Percentiles rank a stretch among this genome's conserved stretches.
Conservation (phyloP, 2,113 vertebrate species). For the Recurvirostra avosetta region DNA sequence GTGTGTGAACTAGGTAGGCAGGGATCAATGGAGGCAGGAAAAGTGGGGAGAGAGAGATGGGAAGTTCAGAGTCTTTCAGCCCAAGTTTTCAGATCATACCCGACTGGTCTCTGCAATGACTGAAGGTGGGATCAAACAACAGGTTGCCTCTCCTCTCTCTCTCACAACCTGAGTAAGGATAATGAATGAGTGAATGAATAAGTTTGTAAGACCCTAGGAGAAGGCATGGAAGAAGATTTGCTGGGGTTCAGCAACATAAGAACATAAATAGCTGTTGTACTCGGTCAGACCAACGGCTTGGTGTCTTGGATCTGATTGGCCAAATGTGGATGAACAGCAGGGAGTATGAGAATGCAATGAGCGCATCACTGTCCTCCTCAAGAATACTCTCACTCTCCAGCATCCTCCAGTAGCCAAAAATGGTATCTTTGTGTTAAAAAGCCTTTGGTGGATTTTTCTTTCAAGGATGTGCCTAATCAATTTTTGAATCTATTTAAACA, state of each 20-base stretch:
- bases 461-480: neutral
- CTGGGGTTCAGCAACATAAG: neutral
- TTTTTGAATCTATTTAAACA: neutral
- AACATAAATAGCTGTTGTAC: neutral
- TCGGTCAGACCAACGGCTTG: neutral
- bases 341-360: neutral
- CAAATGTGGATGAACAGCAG: neutral
- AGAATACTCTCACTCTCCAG: neutral
- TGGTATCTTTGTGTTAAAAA: neutral
- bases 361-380: neutral
- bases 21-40: neutral
- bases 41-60: neutral
- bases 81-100: neutral
- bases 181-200: neutral
- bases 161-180: neutral
- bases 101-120: neutral
- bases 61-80: neutral
- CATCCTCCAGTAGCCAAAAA: neutral
- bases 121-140: neutral
- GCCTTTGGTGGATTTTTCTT: neutral
- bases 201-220: neutral
- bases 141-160: neutral
- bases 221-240: neutral
- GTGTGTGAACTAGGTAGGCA: neutral
- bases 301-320: neutral